Evolutionary conservation across 2,888 invertebrate genomes (phyloP).

Genomic region (Hydrotaea diabolus): DNA sequence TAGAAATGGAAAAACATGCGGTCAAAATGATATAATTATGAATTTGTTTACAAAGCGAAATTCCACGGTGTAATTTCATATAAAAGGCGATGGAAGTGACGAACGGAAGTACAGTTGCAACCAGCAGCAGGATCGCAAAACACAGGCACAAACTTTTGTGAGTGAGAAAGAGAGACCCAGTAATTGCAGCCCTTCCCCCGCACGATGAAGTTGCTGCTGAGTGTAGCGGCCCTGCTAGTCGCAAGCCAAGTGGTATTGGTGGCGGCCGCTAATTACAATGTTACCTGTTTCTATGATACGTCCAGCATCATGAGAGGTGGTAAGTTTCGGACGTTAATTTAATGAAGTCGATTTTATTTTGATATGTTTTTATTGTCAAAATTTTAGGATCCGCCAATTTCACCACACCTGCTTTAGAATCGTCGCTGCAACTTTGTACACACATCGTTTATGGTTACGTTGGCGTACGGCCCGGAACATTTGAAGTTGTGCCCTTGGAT

Average conservation of each 20-base stretch:
- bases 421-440: constrained; percentile 89
- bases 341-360: neutral
- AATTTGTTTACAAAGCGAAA: neutral
- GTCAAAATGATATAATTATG: neutral
- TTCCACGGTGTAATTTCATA: neutral
- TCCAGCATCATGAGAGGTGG: constrained; percentile 76
- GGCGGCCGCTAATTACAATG: constrained; percentile 71
- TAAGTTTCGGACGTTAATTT: constrained; percentile 66
- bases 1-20: neutral
- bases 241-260: constrained; percentile 60
- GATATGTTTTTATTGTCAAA: constrained; percentile 72
- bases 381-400: constrained; percentile 88
- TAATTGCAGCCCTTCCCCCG: too few relatives aligned
- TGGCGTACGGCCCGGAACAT: constrained; percentile 86
- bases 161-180: too few relatives aligned
- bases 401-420: constrained; percentile 86
- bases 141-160: neutral
- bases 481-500: constrained; percentile 86
- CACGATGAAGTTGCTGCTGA: constrained; percentile 42
- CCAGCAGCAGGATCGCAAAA: neutral
- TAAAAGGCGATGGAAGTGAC: neutral
- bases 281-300: constrained; percentile 77
- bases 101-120: neutral
- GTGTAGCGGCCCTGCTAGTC: constrained; percentile 19
- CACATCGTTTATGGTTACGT: constrained; percentile 90